phyloP scores from a whole-genome alignment of 2,888 invertebrate genomes.

The Trissonchulus latispiculum region DNA sequence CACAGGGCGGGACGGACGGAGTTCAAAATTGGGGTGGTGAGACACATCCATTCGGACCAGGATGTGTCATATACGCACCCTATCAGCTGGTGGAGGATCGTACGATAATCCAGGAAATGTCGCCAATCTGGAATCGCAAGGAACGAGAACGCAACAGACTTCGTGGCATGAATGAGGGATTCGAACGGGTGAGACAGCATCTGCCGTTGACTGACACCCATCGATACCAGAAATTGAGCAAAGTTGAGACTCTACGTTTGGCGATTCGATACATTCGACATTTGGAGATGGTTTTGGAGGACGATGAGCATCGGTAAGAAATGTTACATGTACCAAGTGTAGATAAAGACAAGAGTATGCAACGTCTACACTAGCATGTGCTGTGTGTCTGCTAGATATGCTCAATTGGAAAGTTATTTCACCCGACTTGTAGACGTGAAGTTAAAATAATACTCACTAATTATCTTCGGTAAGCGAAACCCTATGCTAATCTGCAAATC shows the following conservation, averaged over 20 bases:
- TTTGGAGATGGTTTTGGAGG: slow-evolving; percentile 33
- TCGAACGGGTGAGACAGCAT: slow-evolving; percentile 40
- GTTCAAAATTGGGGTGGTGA: no score
- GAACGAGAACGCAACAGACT: slow-evolving; percentile 46
- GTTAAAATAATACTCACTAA: no score
- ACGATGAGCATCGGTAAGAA: slow-evolving; percentile 26
- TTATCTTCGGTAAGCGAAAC: no score
- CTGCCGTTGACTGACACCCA: slow-evolving; percentile 44
- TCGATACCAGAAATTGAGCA: slow-evolving; percentile 38
- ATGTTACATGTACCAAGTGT: no score
- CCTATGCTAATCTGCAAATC: no score
- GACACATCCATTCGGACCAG: slow-evolving; percentile 41
- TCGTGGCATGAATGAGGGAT: slow-evolving; percentile 46
- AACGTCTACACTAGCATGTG: no score
- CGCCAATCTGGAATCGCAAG: slow-evolving; percentile 42
- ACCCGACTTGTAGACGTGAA: no score
- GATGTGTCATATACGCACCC: slow-evolving; percentile 44
- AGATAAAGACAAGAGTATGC: no score
- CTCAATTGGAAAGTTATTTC: no score
- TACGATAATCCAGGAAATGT: slow-evolving; percentile 22
- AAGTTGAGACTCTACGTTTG: slow-evolving; percentile 45
- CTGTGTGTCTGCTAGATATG: no score
- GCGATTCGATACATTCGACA: slow-evolving; percentile 45
- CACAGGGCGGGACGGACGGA: neutral
- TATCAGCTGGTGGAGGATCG: slow-evolving; percentile 36